phyloP scores from a whole-genome alignment of 2,113 vertebrate species.

The Pungitius pungitius region DNA sequence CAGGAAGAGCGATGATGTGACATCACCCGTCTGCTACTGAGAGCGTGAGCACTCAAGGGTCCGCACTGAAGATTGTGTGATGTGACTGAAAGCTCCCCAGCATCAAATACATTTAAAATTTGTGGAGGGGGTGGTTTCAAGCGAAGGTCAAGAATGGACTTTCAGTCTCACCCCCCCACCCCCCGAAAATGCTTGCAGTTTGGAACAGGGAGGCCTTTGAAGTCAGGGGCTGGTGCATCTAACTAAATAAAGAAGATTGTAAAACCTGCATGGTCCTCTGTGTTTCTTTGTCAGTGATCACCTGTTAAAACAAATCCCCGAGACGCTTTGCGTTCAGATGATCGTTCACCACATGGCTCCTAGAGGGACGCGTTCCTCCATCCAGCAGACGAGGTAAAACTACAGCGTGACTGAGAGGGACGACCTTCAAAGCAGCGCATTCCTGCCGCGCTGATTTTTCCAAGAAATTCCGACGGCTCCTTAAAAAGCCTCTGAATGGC shows the following conservation, averaged over 20 bases:
- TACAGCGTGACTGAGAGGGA: background rate
- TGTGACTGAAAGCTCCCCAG: background rate
- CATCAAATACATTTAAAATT: background rate
- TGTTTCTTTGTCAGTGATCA: background rate
- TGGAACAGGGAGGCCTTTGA: background rate
- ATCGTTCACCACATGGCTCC: too few species aligned
- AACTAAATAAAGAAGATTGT: background rate
- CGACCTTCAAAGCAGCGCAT: slow-evolving; percentile 24
- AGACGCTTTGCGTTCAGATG: too few species aligned
- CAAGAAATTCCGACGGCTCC: slow-evolving; percentile 51
- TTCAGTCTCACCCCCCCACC: background rate
- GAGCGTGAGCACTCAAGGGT: background rate
- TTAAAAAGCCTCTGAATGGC: slow-evolving; percentile 57
- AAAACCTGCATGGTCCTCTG: background rate
- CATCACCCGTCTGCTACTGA: background rate
- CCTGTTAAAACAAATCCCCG: too few species aligned
- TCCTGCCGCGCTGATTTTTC: slow-evolving; percentile 22
- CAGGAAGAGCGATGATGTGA: background rate
- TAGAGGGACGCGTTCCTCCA: too few species aligned
- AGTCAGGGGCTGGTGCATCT: background rate
- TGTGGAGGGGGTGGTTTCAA: too few species aligned
- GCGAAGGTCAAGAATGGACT: background rate
- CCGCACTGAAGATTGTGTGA: background rate
- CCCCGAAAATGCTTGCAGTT: too few species aligned
- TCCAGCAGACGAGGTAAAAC: too few species aligned